Evolutionary conservation across 2,113 vertebrate species (phyloP).

Genomic region (Ammodytes marinus): DNA sequence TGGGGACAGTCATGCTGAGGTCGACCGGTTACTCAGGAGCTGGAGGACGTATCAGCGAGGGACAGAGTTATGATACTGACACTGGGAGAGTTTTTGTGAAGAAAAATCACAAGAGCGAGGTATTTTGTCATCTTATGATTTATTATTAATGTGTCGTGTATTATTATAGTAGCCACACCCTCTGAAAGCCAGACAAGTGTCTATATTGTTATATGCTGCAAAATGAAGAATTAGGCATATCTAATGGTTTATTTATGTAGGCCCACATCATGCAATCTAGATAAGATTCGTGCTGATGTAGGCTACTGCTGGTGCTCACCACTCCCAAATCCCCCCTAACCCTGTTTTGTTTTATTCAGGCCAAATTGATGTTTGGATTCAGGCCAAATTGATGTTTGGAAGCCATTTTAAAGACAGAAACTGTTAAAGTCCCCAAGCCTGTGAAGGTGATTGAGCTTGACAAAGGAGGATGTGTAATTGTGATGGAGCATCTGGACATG

Average conservation of each 20-base stretch:
- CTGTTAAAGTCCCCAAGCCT: constrained; percentile 90
- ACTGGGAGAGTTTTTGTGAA: constrained; percentile 90
- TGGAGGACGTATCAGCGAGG: constrained; percentile 91
- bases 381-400: constrained; percentile 94
- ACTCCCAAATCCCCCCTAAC: not conserved
- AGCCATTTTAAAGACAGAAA: constrained; percentile 89
- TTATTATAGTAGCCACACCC: not conserved
- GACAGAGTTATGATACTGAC: constrained; percentile 91
- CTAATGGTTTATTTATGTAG: not conserved
- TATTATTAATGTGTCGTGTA: not conserved
- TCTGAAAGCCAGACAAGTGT: not conserved
- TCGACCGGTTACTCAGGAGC: constrained; percentile 84
- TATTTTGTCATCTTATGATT: constrained; percentile 44
- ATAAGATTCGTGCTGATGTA: not conserved
- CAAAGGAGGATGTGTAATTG: constrained; percentile 84
- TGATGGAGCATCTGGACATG: constrained; percentile 97
- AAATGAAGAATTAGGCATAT: not conserved
- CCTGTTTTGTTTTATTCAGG: constrained; percentile 77
- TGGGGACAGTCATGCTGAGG: constrained; percentile 80
- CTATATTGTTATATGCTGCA: not conserved
- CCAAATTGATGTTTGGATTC: constrained; percentile 91
- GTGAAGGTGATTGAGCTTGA: constrained; percentile 90
- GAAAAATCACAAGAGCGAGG: constrained; percentile 88
- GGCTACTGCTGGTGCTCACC: not conserved
- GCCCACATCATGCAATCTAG: not conserved